Evolutionary conservation across 2,797 vertebrate genomes (phyloP).

Genomic region (Acipenser oxyrinchus): DNA sequence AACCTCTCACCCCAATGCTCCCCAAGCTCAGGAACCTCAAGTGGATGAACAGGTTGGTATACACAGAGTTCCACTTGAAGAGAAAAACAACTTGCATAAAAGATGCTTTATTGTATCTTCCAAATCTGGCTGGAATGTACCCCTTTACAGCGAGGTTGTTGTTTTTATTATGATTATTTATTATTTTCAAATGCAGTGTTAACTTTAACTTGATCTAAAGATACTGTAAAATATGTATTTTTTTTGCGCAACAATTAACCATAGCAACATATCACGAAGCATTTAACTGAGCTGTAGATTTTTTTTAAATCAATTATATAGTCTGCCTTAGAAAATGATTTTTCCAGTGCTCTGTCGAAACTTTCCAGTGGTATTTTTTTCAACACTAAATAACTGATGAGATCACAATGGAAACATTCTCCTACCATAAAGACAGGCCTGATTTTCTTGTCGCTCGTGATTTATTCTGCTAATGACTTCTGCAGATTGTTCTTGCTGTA

Average conservation of each 20-base stretch:
- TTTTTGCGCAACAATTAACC: no score
- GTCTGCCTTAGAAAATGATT: neutral
- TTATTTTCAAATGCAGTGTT: no score
- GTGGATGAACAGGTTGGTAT: conserved; percentile 72
- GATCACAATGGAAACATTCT: conserved; percentile 73
- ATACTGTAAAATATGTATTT: no score
- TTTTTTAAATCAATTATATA: no score
- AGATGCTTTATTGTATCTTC: conserved; percentile 7
- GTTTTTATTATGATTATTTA: no score
- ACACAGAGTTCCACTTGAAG: neutral
- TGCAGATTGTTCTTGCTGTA: conserved; percentile 40
- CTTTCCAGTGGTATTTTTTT: conserved; percentile 57
- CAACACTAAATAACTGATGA: conserved; percentile 62
- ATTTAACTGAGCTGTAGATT: no score
- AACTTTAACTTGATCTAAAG: no score
- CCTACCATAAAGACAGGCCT: conserved; percentile 61
- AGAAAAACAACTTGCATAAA: neutral
- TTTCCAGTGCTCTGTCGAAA: conserved; percentile 27
- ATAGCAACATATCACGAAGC: no score
- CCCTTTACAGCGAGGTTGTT: neutral
- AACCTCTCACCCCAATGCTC: conserved; percentile 64
- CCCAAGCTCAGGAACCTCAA: conserved; percentile 85
- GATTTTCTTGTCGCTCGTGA: conserved; percentile 58
- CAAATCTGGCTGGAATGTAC: neutral
- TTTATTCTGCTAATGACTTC: conserved; percentile 70